Conservation (phyloP, 2,888 invertebrate species). For the Aspidiotus rigidus region DNA sequence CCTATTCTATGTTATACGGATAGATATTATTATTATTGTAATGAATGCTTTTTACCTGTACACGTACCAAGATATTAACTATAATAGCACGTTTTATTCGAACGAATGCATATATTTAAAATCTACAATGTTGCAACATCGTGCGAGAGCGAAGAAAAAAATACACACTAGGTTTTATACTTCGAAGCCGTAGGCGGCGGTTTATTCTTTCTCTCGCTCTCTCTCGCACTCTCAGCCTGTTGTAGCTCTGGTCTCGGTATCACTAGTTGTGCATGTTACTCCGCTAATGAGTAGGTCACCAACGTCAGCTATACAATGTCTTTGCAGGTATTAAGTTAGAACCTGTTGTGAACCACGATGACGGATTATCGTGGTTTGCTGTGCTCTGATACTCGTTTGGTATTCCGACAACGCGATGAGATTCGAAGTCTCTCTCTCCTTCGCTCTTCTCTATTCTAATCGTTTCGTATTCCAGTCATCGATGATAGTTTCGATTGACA, state of each 20-base stretch:
- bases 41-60: background rate
- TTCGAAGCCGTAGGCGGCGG: constrained; percentile 15
- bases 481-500: no score
- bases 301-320: constrained; percentile 19
- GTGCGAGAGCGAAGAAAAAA: constrained; percentile 1
- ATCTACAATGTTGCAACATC: constrained; percentile 25
- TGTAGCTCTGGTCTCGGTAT: constrained; percentile 9
- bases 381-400: constrained; percentile 23
- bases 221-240: background rate
- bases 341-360: constrained; percentile 18
- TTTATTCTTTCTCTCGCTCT: constrained; percentile 1
- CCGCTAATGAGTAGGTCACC: constrained; percentile 27
- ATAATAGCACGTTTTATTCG: constrained; percentile 4
- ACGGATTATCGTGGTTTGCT: constrained; percentile 22
- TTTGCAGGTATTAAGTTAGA: constrained; percentile 21
- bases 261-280: constrained; percentile 11
- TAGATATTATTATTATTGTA: constrained; percentile 1
- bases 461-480: no score
- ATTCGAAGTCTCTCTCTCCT: background rate
- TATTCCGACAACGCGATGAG: constrained; percentile 5
- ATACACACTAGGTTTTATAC: background rate
- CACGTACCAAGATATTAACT: background rate
- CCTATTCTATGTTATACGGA: background rate
- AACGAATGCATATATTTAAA: constrained; percentile 1
- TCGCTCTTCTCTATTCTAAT: no score